phyloP scores from a whole-genome alignment of 2,113 vertebrate genomes.

The Menidia beryllina region DNA sequence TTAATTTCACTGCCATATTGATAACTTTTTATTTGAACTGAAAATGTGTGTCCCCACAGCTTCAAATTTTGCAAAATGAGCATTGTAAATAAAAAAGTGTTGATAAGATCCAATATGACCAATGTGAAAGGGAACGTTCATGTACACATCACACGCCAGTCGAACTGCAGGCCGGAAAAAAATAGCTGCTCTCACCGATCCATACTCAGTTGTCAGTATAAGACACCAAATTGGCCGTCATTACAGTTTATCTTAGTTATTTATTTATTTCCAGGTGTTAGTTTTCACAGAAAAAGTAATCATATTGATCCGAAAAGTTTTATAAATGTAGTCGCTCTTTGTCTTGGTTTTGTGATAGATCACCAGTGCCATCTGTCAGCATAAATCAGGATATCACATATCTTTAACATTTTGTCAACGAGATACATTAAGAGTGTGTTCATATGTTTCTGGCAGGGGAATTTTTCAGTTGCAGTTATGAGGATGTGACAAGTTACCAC shows the following conservation, averaged over 20 bases:
- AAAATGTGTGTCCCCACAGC: neutral
- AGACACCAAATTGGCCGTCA: neutral
- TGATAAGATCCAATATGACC: neutral
- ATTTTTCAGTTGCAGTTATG: constrained; percentile 17
- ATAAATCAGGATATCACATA: constrained; percentile 26
- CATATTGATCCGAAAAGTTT: neutral
- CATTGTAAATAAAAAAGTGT: neutral
- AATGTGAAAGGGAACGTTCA: neutral
- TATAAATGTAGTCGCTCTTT: constrained; percentile 9
- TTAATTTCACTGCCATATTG: neutral
- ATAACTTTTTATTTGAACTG: constrained; percentile 5
- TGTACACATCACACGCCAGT: neutral
- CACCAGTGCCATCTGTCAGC: constrained; percentile 79
- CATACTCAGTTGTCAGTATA: neutral
- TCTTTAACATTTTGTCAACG: neutral
- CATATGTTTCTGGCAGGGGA: neutral
- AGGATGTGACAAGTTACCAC: constrained; percentile 33
- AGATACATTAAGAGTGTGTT: too few species aligned
- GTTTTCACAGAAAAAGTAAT: constrained; percentile 8
- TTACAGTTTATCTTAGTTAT: neutral
- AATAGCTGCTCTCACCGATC: neutral
- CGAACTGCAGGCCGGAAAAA: neutral
- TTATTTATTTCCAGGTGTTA: constrained; percentile 1
- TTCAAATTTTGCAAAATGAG: constrained; percentile 1
- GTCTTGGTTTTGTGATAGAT: constrained; percentile 46